These are phyloP conservation scores for Hydropsyche betteni DNA, from an alignment of 2,888 invertebrate genomes.

Conservation along the genomic window DNA sequence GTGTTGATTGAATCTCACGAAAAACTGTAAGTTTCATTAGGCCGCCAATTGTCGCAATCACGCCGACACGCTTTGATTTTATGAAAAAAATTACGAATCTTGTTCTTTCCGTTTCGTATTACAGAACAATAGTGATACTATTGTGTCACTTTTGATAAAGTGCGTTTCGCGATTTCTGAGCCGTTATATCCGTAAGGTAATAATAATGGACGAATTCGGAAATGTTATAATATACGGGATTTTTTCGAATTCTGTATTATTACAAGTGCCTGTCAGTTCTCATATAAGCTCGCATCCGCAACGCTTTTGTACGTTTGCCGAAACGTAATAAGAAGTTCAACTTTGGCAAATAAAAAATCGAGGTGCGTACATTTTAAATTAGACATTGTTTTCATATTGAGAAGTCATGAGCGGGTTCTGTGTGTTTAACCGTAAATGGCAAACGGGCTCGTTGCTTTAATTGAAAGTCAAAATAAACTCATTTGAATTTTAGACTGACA, in stretches of 20 bases:
- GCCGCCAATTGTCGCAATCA: neutral
- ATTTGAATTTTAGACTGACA: conserved; percentile 12
- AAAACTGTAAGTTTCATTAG: conserved; percentile 3
- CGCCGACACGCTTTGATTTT: conserved; percentile 7
- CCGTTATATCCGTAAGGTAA: neutral
- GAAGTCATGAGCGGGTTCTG: neutral
- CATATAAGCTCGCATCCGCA: too few relatives aligned
- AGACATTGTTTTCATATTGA: conserved; percentile 1
- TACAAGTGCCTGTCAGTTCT: neutral
- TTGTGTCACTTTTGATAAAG: conserved; percentile 11
- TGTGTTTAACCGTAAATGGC: conserved; percentile 23
- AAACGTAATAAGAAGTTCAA: neutral
- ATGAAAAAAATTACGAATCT: too few relatives aligned
- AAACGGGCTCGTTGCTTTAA: conserved; percentile 18
- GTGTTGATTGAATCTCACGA: neutral
- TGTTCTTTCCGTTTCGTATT: neutral
- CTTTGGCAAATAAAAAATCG: neutral
- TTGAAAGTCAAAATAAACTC: conserved; percentile 21
- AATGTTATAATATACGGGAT: neutral
- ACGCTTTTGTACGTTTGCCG: too few relatives aligned
- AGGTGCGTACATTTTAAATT: conserved; percentile 5
- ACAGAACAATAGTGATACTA: conserved; percentile 1
- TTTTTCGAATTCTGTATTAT: neutral
- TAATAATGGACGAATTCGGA: neutral
- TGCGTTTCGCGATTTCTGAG: conserved; percentile 10